phyloP scores from a whole-genome alignment of 2,113 vertebrate genomes.

The Colinus virginianus region DNA sequence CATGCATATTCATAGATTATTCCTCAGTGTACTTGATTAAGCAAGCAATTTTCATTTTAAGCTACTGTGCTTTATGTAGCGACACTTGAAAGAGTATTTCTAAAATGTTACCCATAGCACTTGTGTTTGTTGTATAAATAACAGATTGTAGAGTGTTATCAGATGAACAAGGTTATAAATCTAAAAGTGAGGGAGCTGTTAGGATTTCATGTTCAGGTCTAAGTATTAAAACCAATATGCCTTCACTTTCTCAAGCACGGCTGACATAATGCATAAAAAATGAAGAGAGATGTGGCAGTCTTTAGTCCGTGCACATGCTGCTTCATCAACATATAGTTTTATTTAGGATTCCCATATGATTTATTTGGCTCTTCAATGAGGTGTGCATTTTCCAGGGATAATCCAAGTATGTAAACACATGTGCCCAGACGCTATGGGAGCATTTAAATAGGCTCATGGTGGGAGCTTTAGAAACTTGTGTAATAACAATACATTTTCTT shows the following conservation, averaged over 20 bases:
- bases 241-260: conserved; percentile 1
- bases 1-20: neutral
- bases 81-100: neutral
- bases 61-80: neutral
- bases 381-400: conserved; percentile 32
- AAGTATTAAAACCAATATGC: conserved; percentile 15
- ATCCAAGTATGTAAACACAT: conserved; percentile 31
- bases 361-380: conserved; percentile 34
- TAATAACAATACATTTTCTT: conserved; percentile 5
- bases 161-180: conserved; percentile 13
- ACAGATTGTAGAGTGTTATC: neutral
- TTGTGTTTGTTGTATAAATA: neutral
- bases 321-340: conserved; percentile 28
- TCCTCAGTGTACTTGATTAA: neutral
- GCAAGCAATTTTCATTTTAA: conserved; percentile 9
- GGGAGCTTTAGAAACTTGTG: neutral
- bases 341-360: conserved; percentile 35
- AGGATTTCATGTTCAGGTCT: neutral
- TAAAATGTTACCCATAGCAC: neutral
- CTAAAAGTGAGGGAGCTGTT: neutral
- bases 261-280: neutral
- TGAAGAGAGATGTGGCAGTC: neutral
- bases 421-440: neutral
- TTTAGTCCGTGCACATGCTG: neutral
- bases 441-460: neutral